Evolutionary conservation across 2,888 invertebrate genomes (phyloP), one percentile per base, ranked within the genome.

Genomic region (Baccha elongata): DNA sequence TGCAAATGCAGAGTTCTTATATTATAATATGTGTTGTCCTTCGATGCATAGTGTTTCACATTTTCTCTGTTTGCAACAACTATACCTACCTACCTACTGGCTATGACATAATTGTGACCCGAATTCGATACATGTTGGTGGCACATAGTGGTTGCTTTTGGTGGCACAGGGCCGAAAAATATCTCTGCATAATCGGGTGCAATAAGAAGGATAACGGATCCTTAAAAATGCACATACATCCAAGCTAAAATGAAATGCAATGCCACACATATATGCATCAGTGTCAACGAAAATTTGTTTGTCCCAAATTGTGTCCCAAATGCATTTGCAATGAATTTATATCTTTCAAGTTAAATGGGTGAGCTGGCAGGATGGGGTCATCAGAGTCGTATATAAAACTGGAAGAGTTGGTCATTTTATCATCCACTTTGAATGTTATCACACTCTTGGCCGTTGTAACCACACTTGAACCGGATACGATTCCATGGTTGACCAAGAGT

Each of bases 121-220:
- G 60, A 60, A 19, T 60, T 44, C 44, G 42, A 60, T 60, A n/a
- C 8, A 32, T 32, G 8, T 32, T 1, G 29, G 5, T 32, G 29
- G 29, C 29, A 8, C 5, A 23, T 23, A 23, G 23, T 23, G 3
- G 23, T 23, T 23, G 23, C 3, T 5, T 3, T 4, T 32, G 53
- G 55, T 65, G 50, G 55, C 58, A 53, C 62, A 21, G 32, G 32
- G 62, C 42, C 74, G 44, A 69, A 74, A 73, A 80, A 73, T 72
- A 79, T 65, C 71, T 71, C 74, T 17, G 80, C 80, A 81, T 69
- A 69, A 80, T 75, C 64, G 68, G 40, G 8, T 58, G 67, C 23
- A 64, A 64, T 48, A 48, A 48, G 60, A 67, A 67, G 65, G 55
- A 68, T 69, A 69, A 74, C 62, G 40, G 13, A 19, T 48, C 40